Base-by-base conservation (phyloP, 1,140 invertebrate species). In the Acromyrmex echinatior region DNA sequence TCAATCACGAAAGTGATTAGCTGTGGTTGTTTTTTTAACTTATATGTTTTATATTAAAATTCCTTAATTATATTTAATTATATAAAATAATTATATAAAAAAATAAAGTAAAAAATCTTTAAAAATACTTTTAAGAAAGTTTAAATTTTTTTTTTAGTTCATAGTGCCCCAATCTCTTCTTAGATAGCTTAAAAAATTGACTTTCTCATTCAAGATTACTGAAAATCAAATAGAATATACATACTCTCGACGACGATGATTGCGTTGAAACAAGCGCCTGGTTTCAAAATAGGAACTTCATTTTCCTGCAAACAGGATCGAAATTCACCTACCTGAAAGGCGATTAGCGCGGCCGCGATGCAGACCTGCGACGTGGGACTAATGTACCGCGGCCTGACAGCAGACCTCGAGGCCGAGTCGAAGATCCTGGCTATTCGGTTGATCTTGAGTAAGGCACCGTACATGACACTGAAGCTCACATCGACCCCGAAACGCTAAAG, bases 341-440 rank as follows among this genome's bases (percentile, higher is more conserved):
- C 95, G 71, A 97, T 97, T 18, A 97, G 93, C 39, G 96, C 96
- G 21, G 94, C 95, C 28, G 97, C 96, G 87, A 98, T 97, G 87
- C 97, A 96, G 56, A 98, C 96, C 93, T 98, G 97, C 1, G 97
- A 97, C 86, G 96, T 96, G 7, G 98, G 97, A 92, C 97, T 97
- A 88, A 98, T 98, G 92, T 97, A 98, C 35, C 96, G 96, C 0
- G 97, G 97, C 70, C 97, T 92, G 68, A 97, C 96, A 2, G 97
- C 97, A 14, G 97, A 97, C 87, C 96, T 96, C 10, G 97, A 96
- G 2, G 97, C 97, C n/a, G 96, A 96, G 90, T 97, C 96, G 93
- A 98, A 98, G 89, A 98, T 98, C 87, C 97, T 94, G 0, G 97
- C 97, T 78, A 98, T 97, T 86, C 97, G 94, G 92, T 98, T 98